A percentile compares a stretch with the other conserved stretches of the same genome.
Conservation (phyloP, 2,797 vertebrate species). For the Anas flavirostris region DNA sequence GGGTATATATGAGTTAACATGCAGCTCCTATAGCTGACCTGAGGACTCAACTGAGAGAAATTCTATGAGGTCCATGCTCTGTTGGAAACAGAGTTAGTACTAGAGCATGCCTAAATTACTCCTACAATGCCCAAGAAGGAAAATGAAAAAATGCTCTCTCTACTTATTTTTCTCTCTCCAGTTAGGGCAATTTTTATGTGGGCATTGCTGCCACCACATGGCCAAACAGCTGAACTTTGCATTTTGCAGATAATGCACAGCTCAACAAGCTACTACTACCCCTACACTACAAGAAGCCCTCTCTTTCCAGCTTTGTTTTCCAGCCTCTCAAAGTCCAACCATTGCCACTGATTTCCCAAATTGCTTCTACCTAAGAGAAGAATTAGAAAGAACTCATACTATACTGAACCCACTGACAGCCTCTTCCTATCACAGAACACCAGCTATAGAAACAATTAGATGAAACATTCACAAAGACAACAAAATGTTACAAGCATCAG, state of each 20-base stretch:
- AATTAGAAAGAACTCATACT: neutral
- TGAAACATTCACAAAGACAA: neutral
- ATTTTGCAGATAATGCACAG: rapidly evolving
- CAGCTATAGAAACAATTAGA: neutral
- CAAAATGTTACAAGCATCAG: rapidly evolving
- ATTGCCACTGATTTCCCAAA: neutral
- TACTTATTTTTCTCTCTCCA: neutral
- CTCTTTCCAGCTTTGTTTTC: neutral
- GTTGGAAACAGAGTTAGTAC: neutral
- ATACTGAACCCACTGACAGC: neutral
- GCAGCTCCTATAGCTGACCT: neutral
- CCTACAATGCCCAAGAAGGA: rapidly evolving
- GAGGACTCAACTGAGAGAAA: rapidly evolving
- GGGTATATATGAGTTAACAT: rapidly evolving
- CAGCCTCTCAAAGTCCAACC: neutral
- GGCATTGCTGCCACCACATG: conserved; percentile 56
- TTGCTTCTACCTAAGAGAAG: neutral
- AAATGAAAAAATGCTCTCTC: rapidly evolving
- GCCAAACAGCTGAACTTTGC: neutral
- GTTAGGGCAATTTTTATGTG: neutral
- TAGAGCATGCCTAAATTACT: neutral
- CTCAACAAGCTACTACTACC: neutral
- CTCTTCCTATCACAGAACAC: neutral
- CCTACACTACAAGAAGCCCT: neutral
- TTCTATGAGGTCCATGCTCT: rapidly evolving